These are phyloP conservation scores for Petrophora chlorosata DNA, from an alignment of 2,888 invertebrate genomes.

Conservation along the genomic window DNA sequence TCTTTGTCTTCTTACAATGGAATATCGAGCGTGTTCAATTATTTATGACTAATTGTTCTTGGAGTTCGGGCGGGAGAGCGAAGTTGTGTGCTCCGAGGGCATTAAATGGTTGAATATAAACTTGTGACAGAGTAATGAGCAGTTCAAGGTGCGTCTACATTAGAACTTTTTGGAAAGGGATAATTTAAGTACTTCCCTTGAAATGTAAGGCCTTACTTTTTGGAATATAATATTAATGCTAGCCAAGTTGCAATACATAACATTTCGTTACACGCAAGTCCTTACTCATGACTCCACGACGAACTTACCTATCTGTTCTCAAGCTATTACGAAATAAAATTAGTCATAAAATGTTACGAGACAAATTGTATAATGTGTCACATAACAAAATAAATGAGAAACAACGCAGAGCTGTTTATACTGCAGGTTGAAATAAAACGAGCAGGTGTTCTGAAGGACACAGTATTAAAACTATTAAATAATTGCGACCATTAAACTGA, in stretches of 20 bases:
- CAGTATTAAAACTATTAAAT: constrained; percentile 12
- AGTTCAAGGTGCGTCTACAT: constrained; percentile 33
- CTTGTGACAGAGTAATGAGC: constrained; percentile 43
- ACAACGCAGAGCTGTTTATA: constrained; percentile 6
- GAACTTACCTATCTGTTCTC: too few species aligned
- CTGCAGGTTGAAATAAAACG: constrained; percentile 16
- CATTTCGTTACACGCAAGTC: too few species aligned
- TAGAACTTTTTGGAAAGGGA: constrained; percentile 17
- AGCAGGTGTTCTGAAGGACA: constrained; percentile 18
- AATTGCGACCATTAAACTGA: constrained; percentile 8
- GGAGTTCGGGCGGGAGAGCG: constrained; percentile 53
- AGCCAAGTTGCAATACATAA: too few species aligned
- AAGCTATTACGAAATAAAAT: too few species aligned
- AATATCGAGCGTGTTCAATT: constrained; percentile 74
- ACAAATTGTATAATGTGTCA: too few species aligned
- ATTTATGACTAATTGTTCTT: constrained; percentile 75
- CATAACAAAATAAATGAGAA: constrained; percentile 5
- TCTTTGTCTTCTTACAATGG: constrained; percentile 72
- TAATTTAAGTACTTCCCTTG: neutral
- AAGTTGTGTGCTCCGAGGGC: constrained; percentile 42
- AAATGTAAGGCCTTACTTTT: too few species aligned
- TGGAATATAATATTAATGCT: too few species aligned
- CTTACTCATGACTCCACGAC: too few species aligned
- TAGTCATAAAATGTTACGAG: too few species aligned
- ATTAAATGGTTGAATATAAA: constrained; percentile 45